Base-by-base conservation (phyloP, 1,140 invertebrate species). In the Whitmania pigra region DNA sequence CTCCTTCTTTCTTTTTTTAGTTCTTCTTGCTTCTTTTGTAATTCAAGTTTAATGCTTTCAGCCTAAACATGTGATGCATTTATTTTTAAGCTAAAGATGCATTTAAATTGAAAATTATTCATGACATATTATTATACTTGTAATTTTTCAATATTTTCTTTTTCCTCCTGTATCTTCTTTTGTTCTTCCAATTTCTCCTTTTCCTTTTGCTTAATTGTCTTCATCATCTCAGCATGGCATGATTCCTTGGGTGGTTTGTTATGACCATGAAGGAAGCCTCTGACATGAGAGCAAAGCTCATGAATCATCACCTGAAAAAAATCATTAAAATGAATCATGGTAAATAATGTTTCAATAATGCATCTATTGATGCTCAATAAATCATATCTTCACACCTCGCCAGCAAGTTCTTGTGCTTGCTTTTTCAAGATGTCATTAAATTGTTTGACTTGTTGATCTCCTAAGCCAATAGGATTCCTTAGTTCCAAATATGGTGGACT, bases 151-250 rank as follows among this genome's bases (percentile, higher is more conserved):
- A 27, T 69, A 27, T 31, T 22, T 27, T 74, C 78, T 60, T 75
- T 73, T 73, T 79, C 74, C 69, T 80, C 76, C 71, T 88, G 83
- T 74, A 86, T 83, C 78, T 87, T 85, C 73, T 85, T 80, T 73
- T 88, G 85, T 71, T 87, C 86, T 18, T 82, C 84, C 57, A 25
- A 25, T 31, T 63, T 31, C 57, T 63, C 57, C 29, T 63, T 31
- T 63, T 63, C 57, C 57, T 63, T 63, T 63, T 63, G 57, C 57
- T 63, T 63, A 63, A 22, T 63, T 15, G 43, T 49, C 29, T 63
- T 63, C 6, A 90, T 79, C 90, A 92, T 92, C 80, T 92, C 88
- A 74, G 92, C 90, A 79, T 91, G 90, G 80, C 90, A 90, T 55
- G 89, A 91, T 71, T 86, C 85, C 73, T 85, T 86, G 0, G 86